Evolutionary conservation across 2,797 vertebrate genomes (phyloP).

Genomic region (Margarornis squamiger): DNA sequence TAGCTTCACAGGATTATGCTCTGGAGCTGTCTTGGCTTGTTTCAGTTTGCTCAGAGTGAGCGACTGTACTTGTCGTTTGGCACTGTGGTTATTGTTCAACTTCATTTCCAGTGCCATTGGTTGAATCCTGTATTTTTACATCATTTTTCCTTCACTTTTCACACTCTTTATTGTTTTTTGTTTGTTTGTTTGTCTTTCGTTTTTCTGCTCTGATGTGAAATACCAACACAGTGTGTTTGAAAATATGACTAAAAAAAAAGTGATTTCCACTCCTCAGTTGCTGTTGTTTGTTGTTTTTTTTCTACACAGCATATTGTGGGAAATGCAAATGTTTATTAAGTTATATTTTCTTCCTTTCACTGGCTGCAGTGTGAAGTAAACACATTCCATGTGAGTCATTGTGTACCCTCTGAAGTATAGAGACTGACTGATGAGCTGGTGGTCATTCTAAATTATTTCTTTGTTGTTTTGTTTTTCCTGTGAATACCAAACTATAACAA

Average conservation of each 20-base stretch:
- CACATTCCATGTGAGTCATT: background rate
- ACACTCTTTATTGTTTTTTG: background rate
- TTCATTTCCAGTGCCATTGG: background rate
- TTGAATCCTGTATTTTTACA: background rate
- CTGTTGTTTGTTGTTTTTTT: background rate
- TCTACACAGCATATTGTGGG: background rate
- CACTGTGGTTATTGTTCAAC: background rate
- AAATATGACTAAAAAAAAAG: background rate
- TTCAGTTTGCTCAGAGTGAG: background rate
- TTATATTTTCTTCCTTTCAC: background rate
- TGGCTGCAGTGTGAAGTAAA: background rate
- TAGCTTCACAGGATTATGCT: background rate
- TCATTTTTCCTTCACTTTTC: background rate
- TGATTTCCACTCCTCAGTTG: background rate
- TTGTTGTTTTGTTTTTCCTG: background rate
- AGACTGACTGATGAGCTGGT: background rate
- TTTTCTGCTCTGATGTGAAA: background rate
- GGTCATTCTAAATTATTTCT: background rate
- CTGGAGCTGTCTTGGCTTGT: conserved; percentile 41
- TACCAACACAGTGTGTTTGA: background rate
- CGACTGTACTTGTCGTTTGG: background rate
- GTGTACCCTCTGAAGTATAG: background rate
- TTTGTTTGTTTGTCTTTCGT: background rate
- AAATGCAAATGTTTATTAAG: background rate
- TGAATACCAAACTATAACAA: background rate